These are phyloP conservation scores for Ophion slaviceki DNA, from an alignment of 2,888 invertebrate genomes.

Conservation along the genomic window DNA sequence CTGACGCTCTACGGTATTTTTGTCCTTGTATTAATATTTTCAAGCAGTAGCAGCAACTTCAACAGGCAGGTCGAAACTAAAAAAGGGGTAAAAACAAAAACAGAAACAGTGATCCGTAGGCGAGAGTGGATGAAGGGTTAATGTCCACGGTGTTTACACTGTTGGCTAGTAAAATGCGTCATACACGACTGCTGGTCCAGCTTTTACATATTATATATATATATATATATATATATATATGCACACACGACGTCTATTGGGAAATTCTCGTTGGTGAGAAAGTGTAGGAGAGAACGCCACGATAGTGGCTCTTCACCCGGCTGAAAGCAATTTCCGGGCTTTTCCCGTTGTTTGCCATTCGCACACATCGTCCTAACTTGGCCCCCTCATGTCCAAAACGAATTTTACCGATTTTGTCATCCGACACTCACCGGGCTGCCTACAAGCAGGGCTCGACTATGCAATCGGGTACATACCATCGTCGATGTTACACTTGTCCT, in stretches of 20 bases:
- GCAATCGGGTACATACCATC: constrained; percentile 13
- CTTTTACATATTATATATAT: constrained; percentile 7
- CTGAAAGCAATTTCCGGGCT: constrained; percentile 74
- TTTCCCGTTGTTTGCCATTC: constrained; percentile 66
- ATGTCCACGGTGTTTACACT: constrained; percentile 56
- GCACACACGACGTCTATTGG: constrained; percentile 2
- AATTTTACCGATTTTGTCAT: constrained; percentile 64
- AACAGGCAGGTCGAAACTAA: constrained; percentile 3
- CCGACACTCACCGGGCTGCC: constrained; percentile 51
- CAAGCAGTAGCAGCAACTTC: constrained; percentile 4
- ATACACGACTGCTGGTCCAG: constrained; percentile 38
- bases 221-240: neutral
- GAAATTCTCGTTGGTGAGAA: constrained; percentile 38
- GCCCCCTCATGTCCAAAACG: constrained; percentile 53
- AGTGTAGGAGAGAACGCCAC: constrained; percentile 43
- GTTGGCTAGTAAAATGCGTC: constrained; percentile 57
- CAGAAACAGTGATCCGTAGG: neutral
- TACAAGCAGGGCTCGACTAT: constrained; percentile 17
- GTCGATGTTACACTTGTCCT: constrained; percentile 56
- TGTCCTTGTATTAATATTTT: constrained; percentile 9
- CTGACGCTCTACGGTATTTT: neutral
- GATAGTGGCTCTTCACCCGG: constrained; percentile 67
- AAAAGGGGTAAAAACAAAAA: constrained; percentile 20
- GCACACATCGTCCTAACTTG: constrained; percentile 60
- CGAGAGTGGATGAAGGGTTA: constrained; percentile 22